Evolutionary conservation across 2,113 vertebrate genomes (phyloP), one percentile per base, ranked within the genome.

Genomic region (Orientallactaga bullata): DNA sequence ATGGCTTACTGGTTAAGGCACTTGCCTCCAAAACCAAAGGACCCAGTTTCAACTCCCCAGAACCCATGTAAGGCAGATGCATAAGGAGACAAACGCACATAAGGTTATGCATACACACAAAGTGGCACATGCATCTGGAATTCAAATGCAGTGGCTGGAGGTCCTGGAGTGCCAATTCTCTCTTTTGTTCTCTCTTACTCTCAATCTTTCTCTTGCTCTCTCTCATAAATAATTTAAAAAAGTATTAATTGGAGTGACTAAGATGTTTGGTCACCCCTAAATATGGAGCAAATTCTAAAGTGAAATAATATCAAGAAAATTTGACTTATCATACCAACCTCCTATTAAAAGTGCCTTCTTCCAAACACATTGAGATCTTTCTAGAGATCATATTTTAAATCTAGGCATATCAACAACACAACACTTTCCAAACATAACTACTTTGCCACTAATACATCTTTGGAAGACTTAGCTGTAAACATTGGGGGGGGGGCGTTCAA

Each of bases 341-440:
- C 68, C 39, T 42, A 16, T 65, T 30, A 72, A 91, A 91, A 83
- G 28, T 21, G 11, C 60, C 39, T 65, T 37, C 90, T 69, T 81
- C 66, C 77, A 81, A 87, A 47, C 66, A 42, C 39, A 65, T 0
- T 30, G 26, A 91, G 93, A 74, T 66, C 20, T 86, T 90, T 92
- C 78, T 74, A 23, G 18, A 76, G 72, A 85, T 63, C 55, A 7
- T 58, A 87, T 74, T 82, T 97, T 66, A 83, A 95, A 94, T 77
- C 20, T 58, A 89, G 17, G 32, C 28, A 90, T 71, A 65, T 9
- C 12, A 84, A 58, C 55, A 55, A 55, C 24, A 58, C 55, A 55
- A 55, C 24, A 92, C 65, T 96, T 71, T 35, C 71, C 37, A 90
- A 82, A 85, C 23, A 58, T 94, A 26, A 92, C 26, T 15, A 0